Conservation (phyloP, 2,797 vertebrate genomes). For the Basileuterus tristriatus region DNA sequence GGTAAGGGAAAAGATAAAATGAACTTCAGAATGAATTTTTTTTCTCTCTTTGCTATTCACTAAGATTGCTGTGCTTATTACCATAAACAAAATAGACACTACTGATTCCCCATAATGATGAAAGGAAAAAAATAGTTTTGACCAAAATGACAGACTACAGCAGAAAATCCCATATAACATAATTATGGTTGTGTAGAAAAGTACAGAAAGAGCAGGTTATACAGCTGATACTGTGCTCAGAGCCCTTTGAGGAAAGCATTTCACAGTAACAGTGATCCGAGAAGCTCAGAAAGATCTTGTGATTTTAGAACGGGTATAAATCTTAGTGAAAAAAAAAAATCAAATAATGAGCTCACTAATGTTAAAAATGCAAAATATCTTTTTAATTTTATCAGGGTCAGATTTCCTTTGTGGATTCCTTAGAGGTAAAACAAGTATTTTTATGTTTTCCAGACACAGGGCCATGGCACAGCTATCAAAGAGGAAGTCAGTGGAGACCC, state of each 20-base stretch:
- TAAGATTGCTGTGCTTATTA: not conserved
- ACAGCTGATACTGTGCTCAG: not conserved
- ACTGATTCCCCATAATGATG: not conserved
- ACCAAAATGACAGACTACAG: not conserved
- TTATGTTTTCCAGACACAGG: not conserved
- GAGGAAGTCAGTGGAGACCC: not conserved
- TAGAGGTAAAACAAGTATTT: not conserved
- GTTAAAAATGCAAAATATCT: not conserved
- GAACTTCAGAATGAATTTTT: not conserved
- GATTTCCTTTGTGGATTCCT: not conserved
- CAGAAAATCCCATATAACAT: not conserved
- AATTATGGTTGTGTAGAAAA: not conserved
- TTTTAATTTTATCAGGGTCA: not conserved
- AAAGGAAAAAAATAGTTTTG: not conserved
- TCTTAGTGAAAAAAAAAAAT: not conserved
- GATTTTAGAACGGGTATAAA: not conserved
- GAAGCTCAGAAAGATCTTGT: not conserved
- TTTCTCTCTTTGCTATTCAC: not conserved
- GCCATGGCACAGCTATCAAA: accelerated
- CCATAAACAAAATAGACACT: not conserved
- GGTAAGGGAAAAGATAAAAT: not conserved
- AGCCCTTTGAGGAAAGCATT: not conserved
- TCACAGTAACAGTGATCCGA: not conserved
- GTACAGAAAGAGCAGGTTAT: not conserved
- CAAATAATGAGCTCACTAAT: not conserved